phyloP scores from a whole-genome alignment of 2,797 vertebrate species.

The Cossypha dichroa region DNA sequence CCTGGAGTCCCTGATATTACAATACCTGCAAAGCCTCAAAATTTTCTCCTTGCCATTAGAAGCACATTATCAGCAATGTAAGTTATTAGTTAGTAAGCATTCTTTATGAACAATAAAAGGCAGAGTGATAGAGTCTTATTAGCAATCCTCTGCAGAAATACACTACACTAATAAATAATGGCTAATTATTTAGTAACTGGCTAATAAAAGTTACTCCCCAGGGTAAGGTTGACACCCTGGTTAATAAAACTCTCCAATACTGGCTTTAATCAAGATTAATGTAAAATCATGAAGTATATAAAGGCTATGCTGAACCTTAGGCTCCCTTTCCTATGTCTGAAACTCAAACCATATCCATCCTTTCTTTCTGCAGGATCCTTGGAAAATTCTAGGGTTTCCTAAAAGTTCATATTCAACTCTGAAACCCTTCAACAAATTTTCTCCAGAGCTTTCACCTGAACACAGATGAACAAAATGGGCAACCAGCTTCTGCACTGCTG shows the following conservation, averaged over 20 bases:
- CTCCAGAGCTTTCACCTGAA: background rate
- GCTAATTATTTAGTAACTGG: no score
- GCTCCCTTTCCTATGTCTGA: background rate
- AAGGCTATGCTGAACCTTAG: background rate
- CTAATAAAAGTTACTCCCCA: background rate
- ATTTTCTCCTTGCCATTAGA: background rate
- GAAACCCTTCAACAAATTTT: background rate
- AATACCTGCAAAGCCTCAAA: background rate
- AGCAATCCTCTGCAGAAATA: background rate
- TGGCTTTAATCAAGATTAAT: background rate
- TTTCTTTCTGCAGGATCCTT: background rate
- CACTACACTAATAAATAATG: background rate
- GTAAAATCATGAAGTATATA: background rate
- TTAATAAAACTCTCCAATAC: background rate
- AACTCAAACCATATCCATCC: background rate
- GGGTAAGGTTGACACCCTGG: background rate
- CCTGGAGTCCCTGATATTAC: background rate
- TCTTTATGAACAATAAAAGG: background rate
- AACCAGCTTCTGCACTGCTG: background rate
- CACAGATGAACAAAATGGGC: background rate
- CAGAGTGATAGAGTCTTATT: background rate
- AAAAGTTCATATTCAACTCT: background rate
- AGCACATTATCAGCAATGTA: background rate
- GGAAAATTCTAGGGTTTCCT: background rate
- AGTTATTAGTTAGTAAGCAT: background rate